These are phyloP conservation scores for Calliopum simillimum DNA, from an alignment of 2,888 invertebrate genomes.

Conservation along the genomic window DNA sequence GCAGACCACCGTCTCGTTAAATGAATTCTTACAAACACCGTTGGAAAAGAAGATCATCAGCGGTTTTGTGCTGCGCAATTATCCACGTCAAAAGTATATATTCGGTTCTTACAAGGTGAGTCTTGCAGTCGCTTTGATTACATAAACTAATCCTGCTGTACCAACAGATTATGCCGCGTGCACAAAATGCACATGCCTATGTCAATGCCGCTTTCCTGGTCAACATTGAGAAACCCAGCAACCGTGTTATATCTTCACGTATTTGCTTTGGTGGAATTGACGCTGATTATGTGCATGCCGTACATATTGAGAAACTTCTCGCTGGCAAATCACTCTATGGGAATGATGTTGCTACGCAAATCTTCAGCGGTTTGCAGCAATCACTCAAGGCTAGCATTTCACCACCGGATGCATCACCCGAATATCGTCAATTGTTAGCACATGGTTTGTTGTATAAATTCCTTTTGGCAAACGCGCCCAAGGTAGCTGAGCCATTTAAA, in stretches of 20 bases:
- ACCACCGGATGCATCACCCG: slow-evolving; percentile 76
- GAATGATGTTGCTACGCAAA: slow-evolving; percentile 63
- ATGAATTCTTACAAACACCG: slow-evolving; percentile 72
- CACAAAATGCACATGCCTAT: slow-evolving; percentile 82
- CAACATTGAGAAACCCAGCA: slow-evolving; percentile 68
- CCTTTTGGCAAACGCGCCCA: slow-evolving; percentile 70
- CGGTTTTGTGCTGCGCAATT: slow-evolving; percentile 72
- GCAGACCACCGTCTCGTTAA: slow-evolving; percentile 66
- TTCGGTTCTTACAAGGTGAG: slow-evolving; percentile 78
- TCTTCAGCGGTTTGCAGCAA: slow-evolving; percentile 69
- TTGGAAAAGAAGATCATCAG: slow-evolving; percentile 76
- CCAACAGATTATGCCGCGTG: slow-evolving; percentile 76
- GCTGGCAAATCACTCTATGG: slow-evolving; percentile 68
- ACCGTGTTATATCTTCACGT: slow-evolving; percentile 66
- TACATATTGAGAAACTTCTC: slow-evolving; percentile 69
- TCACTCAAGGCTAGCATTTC: slow-evolving; percentile 76
- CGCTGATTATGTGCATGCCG: slow-evolving; percentile 71
- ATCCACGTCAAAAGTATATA: slow-evolving; percentile 68
- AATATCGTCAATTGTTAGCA: slow-evolving; percentile 78
- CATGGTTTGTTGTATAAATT: slow-evolving; percentile 84
- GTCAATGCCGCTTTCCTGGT: slow-evolving; percentile 81
- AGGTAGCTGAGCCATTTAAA: slow-evolving; percentile 68
- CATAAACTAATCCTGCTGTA: neutral
- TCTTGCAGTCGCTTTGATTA: neutral
- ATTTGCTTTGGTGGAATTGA: slow-evolving; percentile 77